Evolutionary conservation across 2,113 vertebrate genomes (phyloP).

Genomic region (Misgurnus anguillicaudatus): DNA sequence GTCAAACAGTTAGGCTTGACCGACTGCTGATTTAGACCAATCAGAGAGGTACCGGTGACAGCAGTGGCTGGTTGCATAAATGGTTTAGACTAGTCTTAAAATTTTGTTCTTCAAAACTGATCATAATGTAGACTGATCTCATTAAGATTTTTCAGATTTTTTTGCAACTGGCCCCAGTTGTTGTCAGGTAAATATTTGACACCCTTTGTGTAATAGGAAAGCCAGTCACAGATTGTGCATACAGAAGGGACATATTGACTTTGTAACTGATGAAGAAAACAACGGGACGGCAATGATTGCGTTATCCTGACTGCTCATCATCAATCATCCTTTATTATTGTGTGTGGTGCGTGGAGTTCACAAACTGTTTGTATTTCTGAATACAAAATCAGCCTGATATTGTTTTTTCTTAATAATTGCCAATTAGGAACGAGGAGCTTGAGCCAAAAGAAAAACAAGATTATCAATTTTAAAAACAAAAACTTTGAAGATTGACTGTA

Average conservation of each 20-base stretch:
- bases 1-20: background rate
- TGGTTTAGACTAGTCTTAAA: too few species aligned
- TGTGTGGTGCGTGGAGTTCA: background rate
- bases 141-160: too few species aligned
- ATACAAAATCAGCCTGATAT: slow-evolving; percentile 4
- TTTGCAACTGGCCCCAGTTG: background rate
- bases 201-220: slow-evolving; percentile 1
- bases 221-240: background rate
- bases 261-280: background rate
- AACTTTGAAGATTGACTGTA: too few species aligned
- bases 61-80: background rate
- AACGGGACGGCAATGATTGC: background rate
- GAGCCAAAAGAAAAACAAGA: slow-evolving; percentile 55
- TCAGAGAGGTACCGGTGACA: background rate
- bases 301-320: slow-evolving; percentile 7
- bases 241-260: background rate
- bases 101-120: too few species aligned
- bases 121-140: too few species aligned
- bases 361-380: background rate
- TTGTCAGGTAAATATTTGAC: background rate
- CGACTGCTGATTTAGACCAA: background rate
- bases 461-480: slow-evolving; percentile 55
- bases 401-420: slow-evolving; percentile 64
- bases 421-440: slow-evolving; percentile 66
- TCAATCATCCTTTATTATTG: background rate